Conservation (phyloP, 2,888 invertebrate species). For the Bombylius discolor region DNA sequence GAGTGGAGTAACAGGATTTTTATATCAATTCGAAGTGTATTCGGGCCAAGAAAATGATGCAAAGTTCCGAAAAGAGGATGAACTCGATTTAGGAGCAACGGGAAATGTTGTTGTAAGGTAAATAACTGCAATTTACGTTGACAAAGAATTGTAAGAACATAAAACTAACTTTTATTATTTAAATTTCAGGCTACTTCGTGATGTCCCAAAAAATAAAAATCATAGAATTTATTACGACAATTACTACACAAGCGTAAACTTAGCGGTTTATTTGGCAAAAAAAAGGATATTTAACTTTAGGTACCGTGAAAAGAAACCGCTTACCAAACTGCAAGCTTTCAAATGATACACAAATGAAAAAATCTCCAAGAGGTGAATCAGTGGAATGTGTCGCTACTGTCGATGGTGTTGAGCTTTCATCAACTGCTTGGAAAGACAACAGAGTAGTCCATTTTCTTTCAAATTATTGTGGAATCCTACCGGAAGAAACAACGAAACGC, state of each 20-base stretch:
- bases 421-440: constrained; percentile 11
- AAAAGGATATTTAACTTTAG: constrained; percentile 4
- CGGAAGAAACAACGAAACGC: constrained; percentile 2
- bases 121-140: no score
- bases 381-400: constrained; percentile 10
- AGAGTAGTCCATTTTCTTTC: constrained; percentile 9
- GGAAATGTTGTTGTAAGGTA: constrained; percentile 6
- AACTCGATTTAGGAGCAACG: constrained; percentile 6
- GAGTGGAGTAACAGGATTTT: constrained; percentile 16
- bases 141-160: no score
- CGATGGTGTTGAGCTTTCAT: constrained; percentile 7
- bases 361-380: constrained; percentile 11
- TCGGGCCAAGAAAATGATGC: constrained; percentile 10
- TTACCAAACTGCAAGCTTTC: neutral
- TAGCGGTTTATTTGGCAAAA: constrained; percentile 4
- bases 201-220: constrained; percentile 7
- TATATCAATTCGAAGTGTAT: constrained; percentile 14
- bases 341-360: neutral
- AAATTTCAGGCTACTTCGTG: constrained; percentile 3
- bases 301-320: neutral
- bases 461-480: constrained; percentile 10
- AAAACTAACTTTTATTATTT: no score
- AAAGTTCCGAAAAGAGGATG: constrained; percentile 8
- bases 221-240: constrained; percentile 10
- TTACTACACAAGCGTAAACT: constrained; percentile 8